These are phyloP conservation scores for Marcusenius ussheri DNA, from an alignment of 2,113 vertebrate genomes.

Conservation along the genomic window DNA sequence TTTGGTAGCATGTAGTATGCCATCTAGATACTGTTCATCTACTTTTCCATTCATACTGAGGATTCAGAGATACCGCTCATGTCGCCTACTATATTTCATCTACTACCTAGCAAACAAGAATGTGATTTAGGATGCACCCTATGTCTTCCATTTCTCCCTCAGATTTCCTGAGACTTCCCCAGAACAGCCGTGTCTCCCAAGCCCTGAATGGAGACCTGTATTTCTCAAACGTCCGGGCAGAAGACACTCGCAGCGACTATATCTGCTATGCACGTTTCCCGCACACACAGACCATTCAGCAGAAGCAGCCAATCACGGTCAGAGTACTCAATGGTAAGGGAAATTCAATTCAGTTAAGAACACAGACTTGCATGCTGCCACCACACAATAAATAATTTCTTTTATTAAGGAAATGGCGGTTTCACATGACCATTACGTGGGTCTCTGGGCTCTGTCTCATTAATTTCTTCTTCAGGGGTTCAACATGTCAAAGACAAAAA, in stretches of 20 bases:
- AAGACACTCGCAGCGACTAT: conserved; percentile 85
- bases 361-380: neutral
- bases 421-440: neutral
- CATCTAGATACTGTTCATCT: neutral
- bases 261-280: conserved; percentile 97
- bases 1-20: neutral
- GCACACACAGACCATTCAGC: conserved; percentile 93
- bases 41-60: neutral
- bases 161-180: conserved; percentile 85
- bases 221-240: conserved; percentile 85
- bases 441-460: neutral
- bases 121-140: neutral
- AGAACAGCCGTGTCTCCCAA: conserved; percentile 84
- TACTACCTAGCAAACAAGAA: neutral
- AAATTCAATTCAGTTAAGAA: neutral
- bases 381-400: neutral
- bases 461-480: neutral
- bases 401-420: neutral
- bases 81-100: neutral
- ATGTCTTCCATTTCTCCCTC: neutral
- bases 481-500: neutral
- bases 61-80: neutral
- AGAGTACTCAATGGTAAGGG: conserved; percentile 82
- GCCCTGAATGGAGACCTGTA: conserved; percentile 92
- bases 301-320: conserved; percentile 94